Evolutionary conservation across 2,888 invertebrate species (phyloP).

Genomic region (Ceriagrion tenellum): DNA sequence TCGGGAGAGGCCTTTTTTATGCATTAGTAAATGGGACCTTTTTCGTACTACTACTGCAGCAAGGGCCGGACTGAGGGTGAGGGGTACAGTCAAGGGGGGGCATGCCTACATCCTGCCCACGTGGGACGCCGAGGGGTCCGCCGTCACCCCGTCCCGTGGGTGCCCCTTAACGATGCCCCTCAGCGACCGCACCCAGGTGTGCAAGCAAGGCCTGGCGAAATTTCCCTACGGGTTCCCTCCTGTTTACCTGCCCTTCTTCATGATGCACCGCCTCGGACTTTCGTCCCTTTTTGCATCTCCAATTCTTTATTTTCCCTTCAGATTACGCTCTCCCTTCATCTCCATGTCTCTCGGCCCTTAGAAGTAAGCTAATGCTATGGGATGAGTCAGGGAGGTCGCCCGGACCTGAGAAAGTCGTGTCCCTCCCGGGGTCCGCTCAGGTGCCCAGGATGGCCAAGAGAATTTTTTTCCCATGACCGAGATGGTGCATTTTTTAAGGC

Average conservation of each 20-base stretch:
- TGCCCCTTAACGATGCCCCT: constrained; percentile 25
- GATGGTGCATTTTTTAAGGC: constrained; percentile 53
- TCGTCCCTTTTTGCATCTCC: constrained; percentile 52
- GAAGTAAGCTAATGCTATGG: not conserved
- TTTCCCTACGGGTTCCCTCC: constrained; percentile 8
- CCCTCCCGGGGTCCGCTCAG: not conserved
- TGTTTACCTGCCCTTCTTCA: not conserved
- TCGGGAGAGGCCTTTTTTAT: constrained; percentile 42
- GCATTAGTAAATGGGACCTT: constrained; percentile 54
- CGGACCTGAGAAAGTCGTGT: not conserved
- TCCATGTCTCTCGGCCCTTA: constrained; percentile 25
- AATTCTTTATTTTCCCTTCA: constrained; percentile 64
- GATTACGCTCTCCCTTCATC: constrained; percentile 47
- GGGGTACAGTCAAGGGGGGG: not conserved
- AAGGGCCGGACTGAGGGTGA: not conserved
- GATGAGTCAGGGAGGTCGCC: not conserved
- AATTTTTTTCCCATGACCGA: constrained; percentile 56
- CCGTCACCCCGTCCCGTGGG: constrained; percentile 19
- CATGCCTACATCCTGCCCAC: constrained; percentile 26
- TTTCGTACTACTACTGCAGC: not conserved
- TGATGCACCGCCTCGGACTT: constrained; percentile 37
- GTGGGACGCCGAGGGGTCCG: not conserved
- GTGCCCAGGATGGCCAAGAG: constrained; percentile 45
- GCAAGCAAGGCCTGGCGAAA: constrained; percentile 7
- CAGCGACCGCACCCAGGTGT: constrained; percentile 65